These are phyloP conservation scores for Leptocoma aspasia DNA, from an alignment of 2,113 vertebrate genomes.

Conservation along the genomic window DNA sequence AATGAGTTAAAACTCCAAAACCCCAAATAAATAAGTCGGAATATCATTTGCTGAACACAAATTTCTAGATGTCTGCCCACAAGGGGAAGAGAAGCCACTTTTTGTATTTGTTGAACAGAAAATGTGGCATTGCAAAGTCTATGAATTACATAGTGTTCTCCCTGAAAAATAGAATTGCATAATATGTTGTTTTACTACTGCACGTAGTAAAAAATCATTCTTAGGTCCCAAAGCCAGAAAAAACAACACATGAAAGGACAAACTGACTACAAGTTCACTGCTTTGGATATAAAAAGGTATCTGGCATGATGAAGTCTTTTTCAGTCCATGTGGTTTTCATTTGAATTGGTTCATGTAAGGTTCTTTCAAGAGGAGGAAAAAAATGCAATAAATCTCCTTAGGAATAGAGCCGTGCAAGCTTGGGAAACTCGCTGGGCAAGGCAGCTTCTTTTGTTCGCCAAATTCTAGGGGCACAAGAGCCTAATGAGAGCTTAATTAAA, in stretches of 20 bases:
- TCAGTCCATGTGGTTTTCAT: slow-evolving; percentile 74
- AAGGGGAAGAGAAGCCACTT: slow-evolving; percentile 33
- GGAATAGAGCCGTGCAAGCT: slow-evolving; percentile 48
- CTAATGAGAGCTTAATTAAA: slow-evolving; percentile 71
- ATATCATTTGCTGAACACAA: slow-evolving; percentile 12
- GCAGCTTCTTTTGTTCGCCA: slow-evolving; percentile 49
- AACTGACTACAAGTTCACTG: slow-evolving; percentile 72
- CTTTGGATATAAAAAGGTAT: slow-evolving; percentile 70
- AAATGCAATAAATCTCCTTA: slow-evolving; percentile 63
- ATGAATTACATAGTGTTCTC: slow-evolving; percentile 74
- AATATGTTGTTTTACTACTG: slow-evolving; percentile 76
- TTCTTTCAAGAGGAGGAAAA: slow-evolving; percentile 68
- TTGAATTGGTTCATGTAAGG: slow-evolving; percentile 75
- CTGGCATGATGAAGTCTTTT: slow-evolving; percentile 60
- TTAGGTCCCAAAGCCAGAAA: slow-evolving; percentile 67
- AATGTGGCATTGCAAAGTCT: slow-evolving; percentile 53
- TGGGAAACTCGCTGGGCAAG: slow-evolving; percentile 52
- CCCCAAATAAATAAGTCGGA: background rate
- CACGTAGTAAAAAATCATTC: slow-evolving; percentile 74
- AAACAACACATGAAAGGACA: slow-evolving; percentile 72
- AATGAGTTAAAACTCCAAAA: background rate
- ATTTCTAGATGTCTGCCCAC: slow-evolving; percentile 41
- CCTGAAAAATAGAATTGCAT: slow-evolving; percentile 72
- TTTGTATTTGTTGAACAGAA: slow-evolving; percentile 47
- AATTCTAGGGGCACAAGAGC: slow-evolving; percentile 53